Evolutionary conservation across 2,888 invertebrate species (phyloP).

Genomic region (Microctonus aethiopoides): DNA sequence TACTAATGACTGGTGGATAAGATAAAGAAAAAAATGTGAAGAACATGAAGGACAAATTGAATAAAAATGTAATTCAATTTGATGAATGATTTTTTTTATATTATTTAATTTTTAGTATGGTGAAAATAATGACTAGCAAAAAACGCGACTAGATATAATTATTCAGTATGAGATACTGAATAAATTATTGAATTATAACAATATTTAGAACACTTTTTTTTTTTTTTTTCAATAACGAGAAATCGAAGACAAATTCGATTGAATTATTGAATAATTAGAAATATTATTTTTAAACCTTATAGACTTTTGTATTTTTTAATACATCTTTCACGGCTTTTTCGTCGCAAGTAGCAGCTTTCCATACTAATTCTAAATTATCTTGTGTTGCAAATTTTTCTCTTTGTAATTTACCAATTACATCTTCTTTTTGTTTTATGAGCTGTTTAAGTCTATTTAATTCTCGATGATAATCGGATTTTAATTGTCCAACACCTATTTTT

Average conservation of each 20-base stretch:
- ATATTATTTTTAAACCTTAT: constrained; percentile 42
- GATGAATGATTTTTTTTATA: background rate
- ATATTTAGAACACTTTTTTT: background rate
- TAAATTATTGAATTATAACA: constrained; percentile 14
- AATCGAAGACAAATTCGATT: constrained; percentile 6
- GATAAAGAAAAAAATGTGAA: background rate
- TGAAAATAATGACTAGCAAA: constrained; percentile 1
- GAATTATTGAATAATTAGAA: background rate
- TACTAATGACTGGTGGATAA: background rate
- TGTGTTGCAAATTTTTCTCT: constrained; percentile 56
- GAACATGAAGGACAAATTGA: background rate
- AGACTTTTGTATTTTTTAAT: constrained; percentile 50
- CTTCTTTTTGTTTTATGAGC: constrained; percentile 68
- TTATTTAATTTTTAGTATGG: background rate
- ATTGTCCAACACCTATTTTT: constrained; percentile 65
- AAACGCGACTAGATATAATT: constrained; percentile 18
- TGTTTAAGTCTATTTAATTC: constrained; percentile 68
- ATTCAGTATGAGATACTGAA: constrained; percentile 22
- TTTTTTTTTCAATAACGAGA: constrained; percentile 17
- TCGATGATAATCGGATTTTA: constrained; percentile 68
- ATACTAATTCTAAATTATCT: constrained; percentile 57
- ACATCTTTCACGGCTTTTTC: constrained; percentile 54
- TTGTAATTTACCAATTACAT: constrained; percentile 62
- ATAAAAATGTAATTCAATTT: background rate
- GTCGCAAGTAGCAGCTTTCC: constrained; percentile 54